Conservation (phyloP, 2,113 vertebrate species). For the Lota lota region DNA sequence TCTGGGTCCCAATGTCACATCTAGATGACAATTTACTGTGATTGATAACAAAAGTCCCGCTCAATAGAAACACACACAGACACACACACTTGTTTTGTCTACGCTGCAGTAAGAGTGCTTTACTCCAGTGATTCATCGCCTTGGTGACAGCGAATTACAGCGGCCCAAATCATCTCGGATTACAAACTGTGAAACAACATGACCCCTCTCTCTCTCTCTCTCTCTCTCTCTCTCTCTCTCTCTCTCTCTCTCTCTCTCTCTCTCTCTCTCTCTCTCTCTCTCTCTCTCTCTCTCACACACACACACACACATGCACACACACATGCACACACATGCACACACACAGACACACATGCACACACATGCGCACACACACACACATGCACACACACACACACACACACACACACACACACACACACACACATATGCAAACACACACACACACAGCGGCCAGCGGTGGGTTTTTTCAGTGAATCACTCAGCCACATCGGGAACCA, state of each 20-base stretch:
- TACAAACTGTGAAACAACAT: slow-evolving; percentile 29
- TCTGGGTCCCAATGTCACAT: no score
- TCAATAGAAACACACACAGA: no score
- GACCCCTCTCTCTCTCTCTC: not conserved
- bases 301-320: not conserved
- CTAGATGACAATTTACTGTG: no score
- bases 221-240: no score
- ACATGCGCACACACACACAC: not conserved
- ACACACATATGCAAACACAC: not conserved
- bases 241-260: no score
- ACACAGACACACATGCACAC: no score
- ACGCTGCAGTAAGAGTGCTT: slow-evolving; percentile 6
- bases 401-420: no score
- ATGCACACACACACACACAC: not conserved
- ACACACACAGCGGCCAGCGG: slow-evolving; percentile 28
- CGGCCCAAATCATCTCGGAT: slow-evolving; percentile 45
- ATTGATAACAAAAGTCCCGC: no score
- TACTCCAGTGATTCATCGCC: slow-evolving; percentile 46
- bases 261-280: no score
- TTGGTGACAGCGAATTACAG: slow-evolving; percentile 31
- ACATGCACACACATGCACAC: no score
- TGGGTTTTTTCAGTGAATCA: slow-evolving; percentile 58
- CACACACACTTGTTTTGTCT: slow-evolving; percentile 2
- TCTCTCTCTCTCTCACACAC: slow-evolving; percentile 9
- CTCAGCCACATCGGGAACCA: slow-evolving; percentile 39